Evolutionary conservation across 2,797 vertebrate genomes (phyloP).

Genomic region (Myoxocephalus aenaeus): DNA sequence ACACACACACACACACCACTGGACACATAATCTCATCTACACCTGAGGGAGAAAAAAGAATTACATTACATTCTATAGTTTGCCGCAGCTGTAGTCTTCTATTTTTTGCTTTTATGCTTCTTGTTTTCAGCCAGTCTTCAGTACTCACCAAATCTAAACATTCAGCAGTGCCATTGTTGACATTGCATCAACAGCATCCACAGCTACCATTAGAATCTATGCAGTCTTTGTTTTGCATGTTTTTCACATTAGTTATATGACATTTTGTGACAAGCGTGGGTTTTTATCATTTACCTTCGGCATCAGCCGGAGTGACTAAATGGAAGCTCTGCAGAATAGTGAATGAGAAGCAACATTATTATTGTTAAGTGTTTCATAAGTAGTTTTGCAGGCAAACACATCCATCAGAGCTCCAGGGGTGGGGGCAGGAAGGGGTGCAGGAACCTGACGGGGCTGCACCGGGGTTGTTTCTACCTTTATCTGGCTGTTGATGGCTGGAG

Average conservation of each 20-base stretch:
- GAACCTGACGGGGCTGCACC: conserved; percentile 44
- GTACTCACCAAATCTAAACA: conserved; percentile 38
- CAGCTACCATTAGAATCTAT: conserved; percentile 51
- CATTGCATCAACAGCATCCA: conserved; percentile 44
- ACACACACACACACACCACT: neutral
- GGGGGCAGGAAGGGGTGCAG: conserved; percentile 35
- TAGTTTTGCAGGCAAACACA: conserved; percentile 67
- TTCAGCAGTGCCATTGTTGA: conserved; percentile 49
- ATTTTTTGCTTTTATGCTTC: conserved; percentile 15
- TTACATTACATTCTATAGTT: conserved; percentile 26
- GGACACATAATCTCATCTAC: neutral
- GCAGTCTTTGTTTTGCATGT: conserved; percentile 45
- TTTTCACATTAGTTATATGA: conserved; percentile 51
- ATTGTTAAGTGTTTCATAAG: conserved; percentile 77
- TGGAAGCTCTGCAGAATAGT: conserved; percentile 46
- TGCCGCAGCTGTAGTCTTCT: conserved; percentile 39
- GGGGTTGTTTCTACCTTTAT: conserved; percentile 51
- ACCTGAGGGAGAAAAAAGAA: neutral
- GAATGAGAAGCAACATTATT: conserved; percentile 73
- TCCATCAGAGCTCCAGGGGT: conserved; percentile 66
- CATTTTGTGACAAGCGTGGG: conserved; percentile 49
- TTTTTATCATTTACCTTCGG: conserved; percentile 68
- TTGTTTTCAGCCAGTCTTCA: conserved; percentile 43
- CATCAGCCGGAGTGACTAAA: conserved; percentile 52
- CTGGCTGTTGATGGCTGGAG: conserved; percentile 57